phyloP scores from a whole-genome alignment of 1,140 invertebrate species.

The Cherax quadricarinatus region DNA sequence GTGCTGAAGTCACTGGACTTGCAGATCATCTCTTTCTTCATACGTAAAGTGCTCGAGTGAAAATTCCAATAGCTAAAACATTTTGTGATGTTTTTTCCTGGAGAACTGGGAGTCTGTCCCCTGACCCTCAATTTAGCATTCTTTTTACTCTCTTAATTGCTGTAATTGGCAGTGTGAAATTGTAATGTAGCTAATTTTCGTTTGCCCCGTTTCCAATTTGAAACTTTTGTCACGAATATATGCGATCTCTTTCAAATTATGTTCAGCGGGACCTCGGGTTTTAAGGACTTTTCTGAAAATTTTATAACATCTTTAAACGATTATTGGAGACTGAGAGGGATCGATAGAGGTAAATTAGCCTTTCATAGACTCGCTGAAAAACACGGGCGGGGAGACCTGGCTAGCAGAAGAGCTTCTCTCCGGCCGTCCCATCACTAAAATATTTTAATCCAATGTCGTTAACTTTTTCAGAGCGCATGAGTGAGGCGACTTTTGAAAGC shows the following conservation, averaged over 20 bases:
- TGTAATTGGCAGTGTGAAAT: conserved; percentile 65
- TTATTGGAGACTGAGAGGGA: background rate
- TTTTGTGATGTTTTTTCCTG: conserved; percentile 45
- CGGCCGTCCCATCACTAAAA: background rate
- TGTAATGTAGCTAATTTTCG: conserved; percentile 60
- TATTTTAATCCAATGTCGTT: conserved; percentile 25
- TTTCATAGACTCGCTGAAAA: background rate
- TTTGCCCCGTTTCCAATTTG: conserved; percentile 44
- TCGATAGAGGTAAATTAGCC: conserved; percentile 14
- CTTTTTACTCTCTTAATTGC: conserved; percentile 61
- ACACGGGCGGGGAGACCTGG: background rate
- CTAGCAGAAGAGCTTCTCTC: background rate
- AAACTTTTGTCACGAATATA: conserved; percentile 10
- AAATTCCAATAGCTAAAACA: conserved; percentile 46
- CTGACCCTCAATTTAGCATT: conserved; percentile 58
- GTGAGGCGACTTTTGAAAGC: conserved; percentile 14
- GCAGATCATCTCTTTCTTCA: background rate
- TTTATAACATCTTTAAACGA: conserved; percentile 11
- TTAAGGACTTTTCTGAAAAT: background rate
- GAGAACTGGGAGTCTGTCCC: conserved; percentile 17
- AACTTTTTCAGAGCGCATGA: conserved; percentile 15
- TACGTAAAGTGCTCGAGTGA: conserved; percentile 12
- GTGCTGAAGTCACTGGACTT: background rate
- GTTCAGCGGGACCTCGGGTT: background rate
- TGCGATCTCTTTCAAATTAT: conserved; percentile 10